Conservation (phyloP, 1,140 invertebrate species). For the Trichogramma pretiosum region DNA sequence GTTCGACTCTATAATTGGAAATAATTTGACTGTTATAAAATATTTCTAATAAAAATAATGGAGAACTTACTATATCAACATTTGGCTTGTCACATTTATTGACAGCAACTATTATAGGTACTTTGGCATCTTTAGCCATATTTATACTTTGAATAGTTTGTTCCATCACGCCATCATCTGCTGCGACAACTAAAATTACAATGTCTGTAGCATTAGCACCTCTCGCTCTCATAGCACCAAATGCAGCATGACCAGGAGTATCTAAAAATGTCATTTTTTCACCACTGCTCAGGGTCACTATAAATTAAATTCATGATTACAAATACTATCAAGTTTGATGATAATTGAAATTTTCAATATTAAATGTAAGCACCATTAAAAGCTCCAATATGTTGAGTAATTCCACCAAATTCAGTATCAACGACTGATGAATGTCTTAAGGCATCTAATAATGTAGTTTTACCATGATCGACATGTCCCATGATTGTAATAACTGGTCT, state of each 20-base stretch:
- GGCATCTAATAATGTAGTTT: slow-evolving; percentile 92
- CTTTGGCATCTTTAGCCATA: slow-evolving; percentile 67
- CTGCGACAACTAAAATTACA: slow-evolving; percentile 92
- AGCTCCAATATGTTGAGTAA: slow-evolving; percentile 98
- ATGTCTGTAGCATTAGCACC: slow-evolving; percentile 92
- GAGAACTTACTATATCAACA: slow-evolving; percentile 71
- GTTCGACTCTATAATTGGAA: slow-evolving; percentile 55
- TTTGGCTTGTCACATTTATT: slow-evolving; percentile 96
- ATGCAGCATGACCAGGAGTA: slow-evolving; percentile 99
- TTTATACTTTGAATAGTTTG: slow-evolving; percentile 81
- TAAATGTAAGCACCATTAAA: slow-evolving; percentile 61
- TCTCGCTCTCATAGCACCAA: slow-evolving; percentile 80
- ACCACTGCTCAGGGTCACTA: slow-evolving; percentile 59
- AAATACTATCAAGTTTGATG: neutral
- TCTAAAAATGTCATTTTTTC: slow-evolving; percentile 89
- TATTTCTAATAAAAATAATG: slow-evolving; percentile 16
- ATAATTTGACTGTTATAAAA: slow-evolving; percentile 5
- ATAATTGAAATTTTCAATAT: neutral
- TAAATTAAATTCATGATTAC: slow-evolving; percentile 16
- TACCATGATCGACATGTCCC: slow-evolving; percentile 99
- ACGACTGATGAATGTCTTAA: slow-evolving; percentile 81
- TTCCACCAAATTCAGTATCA: slow-evolving; percentile 93
- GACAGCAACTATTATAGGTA: slow-evolving; percentile 95
- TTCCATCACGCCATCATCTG: slow-evolving; percentile 98
- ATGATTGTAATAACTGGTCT: slow-evolving; percentile 94